Percentiles rank a stretch among this genome's conserved stretches.
phyloP scores from a whole-genome alignment of 2,888 invertebrate genomes.

The Hyposoter dolosus region DNA sequence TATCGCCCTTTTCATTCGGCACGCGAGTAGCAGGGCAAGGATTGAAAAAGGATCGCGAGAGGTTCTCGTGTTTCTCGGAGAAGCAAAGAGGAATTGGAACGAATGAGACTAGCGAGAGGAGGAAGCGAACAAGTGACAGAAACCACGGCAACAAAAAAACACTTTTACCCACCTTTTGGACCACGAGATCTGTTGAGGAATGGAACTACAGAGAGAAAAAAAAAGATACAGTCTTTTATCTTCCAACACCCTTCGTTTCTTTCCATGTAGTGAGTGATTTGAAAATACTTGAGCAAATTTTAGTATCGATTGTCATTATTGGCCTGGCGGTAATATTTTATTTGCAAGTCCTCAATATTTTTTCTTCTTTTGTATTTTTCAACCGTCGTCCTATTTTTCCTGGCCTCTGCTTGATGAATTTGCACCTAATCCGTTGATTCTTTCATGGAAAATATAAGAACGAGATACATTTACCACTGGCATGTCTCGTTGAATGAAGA shows the following conservation, averaged over 20 bases:
- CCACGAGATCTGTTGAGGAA: slow-evolving; percentile 28
- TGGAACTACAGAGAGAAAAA: slow-evolving; percentile 22
- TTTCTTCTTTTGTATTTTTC: background rate
- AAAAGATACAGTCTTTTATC: slow-evolving; percentile 59
- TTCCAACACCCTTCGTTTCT: slow-evolving; percentile 73
- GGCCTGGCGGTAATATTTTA: background rate
- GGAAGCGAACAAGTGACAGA: slow-evolving; percentile 39
- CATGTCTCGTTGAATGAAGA: background rate
- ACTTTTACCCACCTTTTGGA: slow-evolving; percentile 2
- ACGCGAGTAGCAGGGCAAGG: background rate
- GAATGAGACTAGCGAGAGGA: background rate
- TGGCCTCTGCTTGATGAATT: background rate
- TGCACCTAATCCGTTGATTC: background rate
- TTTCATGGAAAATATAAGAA: background rate
- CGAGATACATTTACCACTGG: background rate
- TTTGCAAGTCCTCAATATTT: background rate
- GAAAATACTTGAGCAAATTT: slow-evolving; percentile 6
- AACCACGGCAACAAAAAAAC: slow-evolving; percentile 55
- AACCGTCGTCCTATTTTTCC: background rate
- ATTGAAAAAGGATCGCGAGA: background rate
- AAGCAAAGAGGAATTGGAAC: slow-evolving; percentile 48
- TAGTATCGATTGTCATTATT: background rate
- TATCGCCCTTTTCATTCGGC: background rate
- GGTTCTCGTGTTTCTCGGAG: slow-evolving; percentile 14
- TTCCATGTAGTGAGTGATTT: slow-evolving; percentile 69